phyloP scores from a whole-genome alignment of 2,797 vertebrate species.

The Tinamus major region DNA sequence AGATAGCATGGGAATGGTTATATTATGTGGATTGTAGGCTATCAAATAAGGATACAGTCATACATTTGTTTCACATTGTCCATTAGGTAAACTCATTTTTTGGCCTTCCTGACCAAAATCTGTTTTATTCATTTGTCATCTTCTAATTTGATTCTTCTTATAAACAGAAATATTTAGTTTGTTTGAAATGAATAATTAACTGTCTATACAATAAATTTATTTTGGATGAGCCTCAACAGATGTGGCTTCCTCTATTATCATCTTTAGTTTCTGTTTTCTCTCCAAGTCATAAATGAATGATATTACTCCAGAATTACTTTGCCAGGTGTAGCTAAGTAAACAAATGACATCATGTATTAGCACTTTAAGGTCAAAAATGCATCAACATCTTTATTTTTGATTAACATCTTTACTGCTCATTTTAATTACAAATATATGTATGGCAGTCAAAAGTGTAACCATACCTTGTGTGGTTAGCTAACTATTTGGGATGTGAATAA shows the following conservation, averaged over 20 bases:
- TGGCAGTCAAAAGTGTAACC: not conserved
- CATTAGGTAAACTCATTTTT: constrained; percentile 24
- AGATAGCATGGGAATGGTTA: not conserved
- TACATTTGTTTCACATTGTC: not conserved
- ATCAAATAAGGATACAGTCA: constrained; percentile 15
- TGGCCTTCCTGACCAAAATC: constrained; percentile 16
- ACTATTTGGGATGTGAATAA: not conserved
- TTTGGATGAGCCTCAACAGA: constrained; percentile 50
- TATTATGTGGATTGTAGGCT: not conserved
- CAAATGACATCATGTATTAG: not conserved
- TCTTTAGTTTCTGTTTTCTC: constrained; percentile 13
- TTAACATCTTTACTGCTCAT: not conserved
- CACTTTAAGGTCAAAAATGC: not conserved
- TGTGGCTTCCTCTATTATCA: constrained; percentile 42
- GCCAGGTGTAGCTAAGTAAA: not conserved
- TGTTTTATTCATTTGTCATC: constrained; percentile 17
- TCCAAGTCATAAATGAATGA: not conserved
- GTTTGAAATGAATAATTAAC: constrained; percentile 54
- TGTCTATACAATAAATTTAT: constrained; percentile 60
- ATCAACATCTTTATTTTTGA: not conserved
- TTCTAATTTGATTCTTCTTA: constrained; percentile 1
- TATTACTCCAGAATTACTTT: not conserved
- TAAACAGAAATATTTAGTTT: constrained; percentile 44
- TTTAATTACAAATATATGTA: not conserved
- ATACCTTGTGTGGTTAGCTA: not conserved